Evolutionary conservation across 1,140 invertebrate genomes (phyloP).

Genomic region (Zaprionus inermis): DNA sequence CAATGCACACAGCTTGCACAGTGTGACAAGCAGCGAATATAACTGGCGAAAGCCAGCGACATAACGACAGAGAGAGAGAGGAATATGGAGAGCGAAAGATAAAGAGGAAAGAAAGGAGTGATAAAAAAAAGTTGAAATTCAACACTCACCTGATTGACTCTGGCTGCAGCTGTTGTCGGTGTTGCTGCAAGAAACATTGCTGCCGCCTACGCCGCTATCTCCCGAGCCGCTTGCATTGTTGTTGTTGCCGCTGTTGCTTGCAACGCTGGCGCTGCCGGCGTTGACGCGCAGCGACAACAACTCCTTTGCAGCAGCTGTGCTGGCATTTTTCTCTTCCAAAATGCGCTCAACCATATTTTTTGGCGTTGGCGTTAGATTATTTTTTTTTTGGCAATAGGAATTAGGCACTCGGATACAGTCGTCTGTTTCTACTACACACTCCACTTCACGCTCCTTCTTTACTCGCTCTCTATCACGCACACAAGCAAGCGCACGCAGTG

Average conservation of each 20-base stretch:
- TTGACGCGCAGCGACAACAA: constrained; percentile 40
- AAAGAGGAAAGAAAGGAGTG: constrained; percentile 30
- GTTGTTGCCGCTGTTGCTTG: constrained; percentile 38
- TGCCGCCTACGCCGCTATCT: constrained; percentile 70
- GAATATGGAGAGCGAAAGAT: constrained; percentile 3
- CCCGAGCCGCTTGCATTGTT: constrained; percentile 59
- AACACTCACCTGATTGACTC: constrained; percentile 78
- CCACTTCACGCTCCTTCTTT: constrained; percentile 1
- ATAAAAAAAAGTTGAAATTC: constrained; percentile 45
- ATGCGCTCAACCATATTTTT: constrained; percentile 75
- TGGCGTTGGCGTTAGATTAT: constrained; percentile 27
- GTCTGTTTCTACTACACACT: constrained; percentile 23
- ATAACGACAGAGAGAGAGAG: constrained; percentile 8
- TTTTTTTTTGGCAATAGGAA: constrained; percentile 44
- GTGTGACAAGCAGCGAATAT: constrained; percentile 14
- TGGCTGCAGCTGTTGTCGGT: constrained; percentile 78
- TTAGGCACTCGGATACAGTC: constrained; percentile 33
- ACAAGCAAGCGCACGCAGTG: constrained; percentile 28
- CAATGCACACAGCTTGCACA: constrained; percentile 35
- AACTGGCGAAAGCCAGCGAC: constrained; percentile 21
- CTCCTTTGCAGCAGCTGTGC: constrained; percentile 54
- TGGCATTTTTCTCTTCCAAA: constrained; percentile 67
- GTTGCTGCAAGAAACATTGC: constrained; percentile 72
- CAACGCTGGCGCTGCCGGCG: constrained; percentile 28
- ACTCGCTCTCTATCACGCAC: not conserved